Base-by-base conservation (phyloP, 1,140 invertebrate genomes). In the Aphelenchoides fujianensis region DNA sequence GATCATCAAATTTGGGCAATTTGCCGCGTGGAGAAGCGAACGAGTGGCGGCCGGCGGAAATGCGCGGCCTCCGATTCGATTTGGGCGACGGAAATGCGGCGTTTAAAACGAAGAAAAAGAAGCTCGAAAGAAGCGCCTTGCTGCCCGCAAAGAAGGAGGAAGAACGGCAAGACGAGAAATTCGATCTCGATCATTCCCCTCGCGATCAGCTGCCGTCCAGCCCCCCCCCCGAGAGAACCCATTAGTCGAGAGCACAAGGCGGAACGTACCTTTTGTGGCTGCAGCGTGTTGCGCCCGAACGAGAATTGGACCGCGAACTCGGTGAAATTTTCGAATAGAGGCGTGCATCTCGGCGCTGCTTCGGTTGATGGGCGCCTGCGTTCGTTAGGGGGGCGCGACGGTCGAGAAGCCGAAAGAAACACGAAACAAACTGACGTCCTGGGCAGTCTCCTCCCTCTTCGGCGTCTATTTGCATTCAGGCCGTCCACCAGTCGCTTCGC, bases 261-360 rank as follows among this genome's bases (percentile, higher is more conserved):
- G 23, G 23, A 12, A 48, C 41, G 12, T 48, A 48, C 41, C 41
- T 48, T 48, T 48, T 48, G 41, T 16, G 23, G 41, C 41, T 48
- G 23, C n/a, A n/a, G n/a, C n/a, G n/a, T n/a, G n/a, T n/a, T n/a
- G n/a, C 12, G 23, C 12, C 55, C 55, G 19, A 59, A 5, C 34
- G 55, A 27, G 7, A 59, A 19, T 16, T 32, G 28, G 34, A 59
- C 19, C 27, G 55, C 7, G 19, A 59, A 59, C 7, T 59, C 55
- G 19, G 55, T 59, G 55, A 59, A 59, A 59, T 59, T n/a, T 59
- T 5, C 55, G 5, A 16, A 59, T 7, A 16, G 55, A 59, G 23
- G 55, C 55, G 28, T 59, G 55, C 55, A 59, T 59, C 23, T 48
- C n/a, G n/a, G n/a, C n/a, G n/a, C n/a, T n/a, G 12, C 23, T 48